Evolutionary conservation across 2,888 invertebrate genomes (phyloP), one percentile per base, ranked within the genome.

Genomic region (Coenonympha arcania): DNA sequence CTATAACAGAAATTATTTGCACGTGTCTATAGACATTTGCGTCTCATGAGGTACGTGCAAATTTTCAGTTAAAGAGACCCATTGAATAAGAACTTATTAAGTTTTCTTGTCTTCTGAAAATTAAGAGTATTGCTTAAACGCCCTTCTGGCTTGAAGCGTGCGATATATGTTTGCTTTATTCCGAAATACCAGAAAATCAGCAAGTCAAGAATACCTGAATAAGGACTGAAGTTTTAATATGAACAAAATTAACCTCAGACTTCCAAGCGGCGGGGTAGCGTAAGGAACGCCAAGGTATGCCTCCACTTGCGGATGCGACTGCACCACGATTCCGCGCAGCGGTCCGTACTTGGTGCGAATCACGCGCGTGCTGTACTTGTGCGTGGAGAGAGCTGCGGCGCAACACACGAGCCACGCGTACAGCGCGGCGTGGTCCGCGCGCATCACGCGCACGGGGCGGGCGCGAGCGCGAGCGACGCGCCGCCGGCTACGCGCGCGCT

Each of bases 241-340:
- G 6, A 8, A 22, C 8, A 31, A 15, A 6, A 44, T 9, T 2
- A 34, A 92, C 92, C 97, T 92, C 67, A 97, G 89, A 71, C 94
- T 92, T 63, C 95, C 95, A 60, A 94, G 89, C 8, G 96, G 96
- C 56, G 96, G 93, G 57, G 96, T 95, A 30, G 96, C 97, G 86
- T 96, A 98, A 33, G 96, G 96, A 61, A 98, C 94, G 55, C 97
- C 97, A 55, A 96, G 90, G 77, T 95, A 98, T 13, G 95, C 95
- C 82, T 97, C 96, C 62, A 97, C 95, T 55, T 90, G 90, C 56
- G 92, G 93, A 75, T 92, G 90, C 60, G 92, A 90, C 69, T 93
- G 92, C 44, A 95, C 91, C 62, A 94, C 90, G 75, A 95, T 90
- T 48, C 96, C 97, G 39, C 95, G 90, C 67, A 97, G 83, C 54